phyloP scores from a whole-genome alignment of 2,797 vertebrate species.

The Semaprochilodus insignis region DNA sequence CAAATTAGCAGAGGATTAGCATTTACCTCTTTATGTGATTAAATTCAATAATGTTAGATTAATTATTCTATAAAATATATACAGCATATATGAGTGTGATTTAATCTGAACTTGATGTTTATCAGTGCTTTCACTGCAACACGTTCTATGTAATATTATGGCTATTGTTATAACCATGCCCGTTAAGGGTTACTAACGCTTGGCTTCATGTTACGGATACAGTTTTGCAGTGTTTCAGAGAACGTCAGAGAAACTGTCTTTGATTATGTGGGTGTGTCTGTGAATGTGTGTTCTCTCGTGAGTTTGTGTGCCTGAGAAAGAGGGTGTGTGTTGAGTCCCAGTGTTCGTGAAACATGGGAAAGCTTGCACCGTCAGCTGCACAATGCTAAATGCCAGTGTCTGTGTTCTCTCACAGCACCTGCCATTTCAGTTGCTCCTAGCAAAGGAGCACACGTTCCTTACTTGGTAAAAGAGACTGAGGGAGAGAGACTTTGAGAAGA shows the following conservation, averaged over 20 bases:
- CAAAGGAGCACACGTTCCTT: conserved; percentile 70
- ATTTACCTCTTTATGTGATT: no score
- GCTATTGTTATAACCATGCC: not conserved
- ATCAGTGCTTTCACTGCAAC: no score
- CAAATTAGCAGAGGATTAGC: no score
- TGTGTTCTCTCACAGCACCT: conserved; percentile 77
- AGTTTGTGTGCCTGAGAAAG: conserved; percentile 30
- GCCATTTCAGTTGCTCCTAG: conserved; percentile 72
- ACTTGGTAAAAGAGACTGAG: conserved; percentile 67
- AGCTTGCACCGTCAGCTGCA: conserved; percentile 69
- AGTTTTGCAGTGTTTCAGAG: not conserved
- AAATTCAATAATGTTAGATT: no score
- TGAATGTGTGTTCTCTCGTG: not conserved
- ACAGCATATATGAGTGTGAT: no score
- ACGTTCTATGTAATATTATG: no score
- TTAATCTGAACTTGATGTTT: no score
- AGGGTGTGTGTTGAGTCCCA: conserved; percentile 51
- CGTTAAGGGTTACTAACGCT: not conserved
- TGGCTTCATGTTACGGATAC: not conserved
- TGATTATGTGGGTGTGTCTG: conserved; percentile 12
- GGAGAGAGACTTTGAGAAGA: conserved; percentile 1
- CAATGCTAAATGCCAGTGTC: conserved; percentile 75
- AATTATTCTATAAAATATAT: no score
- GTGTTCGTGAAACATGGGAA: conserved; percentile 56
- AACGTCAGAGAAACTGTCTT: not conserved